A percentile compares a stretch with the other conserved stretches of the same genome.
phyloP scores from a whole-genome alignment of 2,797 vertebrate species.

The Phrynocephalus guinanensis region DNA sequence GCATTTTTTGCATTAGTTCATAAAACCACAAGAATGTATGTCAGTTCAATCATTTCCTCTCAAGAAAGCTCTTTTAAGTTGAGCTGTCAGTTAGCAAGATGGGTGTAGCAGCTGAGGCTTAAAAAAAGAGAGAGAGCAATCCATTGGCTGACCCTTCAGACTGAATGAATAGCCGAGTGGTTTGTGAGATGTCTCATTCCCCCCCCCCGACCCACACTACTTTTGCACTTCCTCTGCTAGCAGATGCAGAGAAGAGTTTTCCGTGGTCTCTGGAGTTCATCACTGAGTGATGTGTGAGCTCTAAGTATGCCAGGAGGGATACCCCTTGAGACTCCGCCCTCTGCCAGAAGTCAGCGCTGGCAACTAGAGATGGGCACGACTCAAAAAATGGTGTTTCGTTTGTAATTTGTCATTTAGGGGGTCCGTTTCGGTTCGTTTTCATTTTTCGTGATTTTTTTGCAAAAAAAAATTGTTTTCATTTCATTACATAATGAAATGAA shows the following conservation, averaged over 20 bases:
- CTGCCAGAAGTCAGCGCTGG: constrained; percentile 18
- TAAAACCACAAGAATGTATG: constrained; percentile 80
- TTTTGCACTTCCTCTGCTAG: constrained; percentile 19
- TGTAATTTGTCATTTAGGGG: too few species aligned
- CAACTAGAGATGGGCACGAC: too few species aligned
- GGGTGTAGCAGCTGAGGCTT: constrained; percentile 61
- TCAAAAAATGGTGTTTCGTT: too few species aligned
- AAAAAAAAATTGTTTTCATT: too few species aligned
- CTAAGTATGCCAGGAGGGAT: constrained; percentile 4
- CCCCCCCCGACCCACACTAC: neutral
- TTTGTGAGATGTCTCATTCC: constrained; percentile 42
- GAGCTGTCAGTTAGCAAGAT: constrained; percentile 71
- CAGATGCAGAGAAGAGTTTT: constrained; percentile 30
- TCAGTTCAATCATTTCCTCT: constrained; percentile 80
- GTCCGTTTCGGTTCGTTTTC: too few species aligned
- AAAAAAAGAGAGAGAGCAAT: constrained; percentile 52
- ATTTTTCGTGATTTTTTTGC: too few species aligned
- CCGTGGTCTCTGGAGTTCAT: constrained; percentile 37
- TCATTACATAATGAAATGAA: too few species aligned
- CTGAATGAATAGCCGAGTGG: constrained; percentile 49
- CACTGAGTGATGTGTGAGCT: neutral
- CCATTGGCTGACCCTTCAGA: constrained; percentile 57
- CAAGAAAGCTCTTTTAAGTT: constrained; percentile 73
- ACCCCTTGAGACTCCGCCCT: constrained; percentile 3
- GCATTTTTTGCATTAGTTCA: constrained; percentile 68